Evolutionary conservation across 53 echinoderm and acorn worm species (phyloP), one percentile per base, ranked within the genome.

Genomic region (Paracentrotus lividus): DNA sequence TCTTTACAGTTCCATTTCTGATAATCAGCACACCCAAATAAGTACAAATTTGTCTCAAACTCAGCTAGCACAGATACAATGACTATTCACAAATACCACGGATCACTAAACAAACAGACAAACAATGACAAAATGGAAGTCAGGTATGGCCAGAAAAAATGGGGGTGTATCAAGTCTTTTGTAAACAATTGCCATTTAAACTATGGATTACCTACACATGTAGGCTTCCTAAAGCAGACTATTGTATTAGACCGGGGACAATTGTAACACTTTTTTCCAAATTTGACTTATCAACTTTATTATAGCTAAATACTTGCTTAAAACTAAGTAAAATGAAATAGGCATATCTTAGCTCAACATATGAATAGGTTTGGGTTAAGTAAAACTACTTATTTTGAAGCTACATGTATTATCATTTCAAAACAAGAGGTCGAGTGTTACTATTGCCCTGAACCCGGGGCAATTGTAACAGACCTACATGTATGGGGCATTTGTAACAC

Each of bases 41-140:
- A 6, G 16, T 6, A 69, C 38, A 69, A 38, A 38, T 34, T 38
- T 8, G 0, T 64, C 26, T 20, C 38, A n/a, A 16, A 20, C 13
- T 51, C 85, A 85, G 47, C 85, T 51, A 31, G 51, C 47, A 49
- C 85, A 49, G 47, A 9, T 29, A 26, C 49, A 49, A 85, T 51
- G 47, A 49, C 51, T 42, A 24, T 42, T 72, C 32, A 57, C 57
- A 66, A 85, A 85, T 85, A 49, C 15, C 85, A 85, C 29, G 49
- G 85, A 49, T 85, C 49, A 85, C 85, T 85, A 36, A 49, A 4
- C 85, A 85, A 47, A 49, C 49, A 51, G 85, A 85, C 85, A 85
- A 85, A 47, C 47, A 85, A 14, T 49, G 85, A 51, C 85, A 72
- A 72, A n/a, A 72, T 72, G 18, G 40, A 36, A 72, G 40, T 6